Percentiles rank a stretch among this genome's conserved stretches.
Evolutionary conservation across 2,113 vertebrate species (phyloP).

Genomic region (Gymnorhina tibicen): DNA sequence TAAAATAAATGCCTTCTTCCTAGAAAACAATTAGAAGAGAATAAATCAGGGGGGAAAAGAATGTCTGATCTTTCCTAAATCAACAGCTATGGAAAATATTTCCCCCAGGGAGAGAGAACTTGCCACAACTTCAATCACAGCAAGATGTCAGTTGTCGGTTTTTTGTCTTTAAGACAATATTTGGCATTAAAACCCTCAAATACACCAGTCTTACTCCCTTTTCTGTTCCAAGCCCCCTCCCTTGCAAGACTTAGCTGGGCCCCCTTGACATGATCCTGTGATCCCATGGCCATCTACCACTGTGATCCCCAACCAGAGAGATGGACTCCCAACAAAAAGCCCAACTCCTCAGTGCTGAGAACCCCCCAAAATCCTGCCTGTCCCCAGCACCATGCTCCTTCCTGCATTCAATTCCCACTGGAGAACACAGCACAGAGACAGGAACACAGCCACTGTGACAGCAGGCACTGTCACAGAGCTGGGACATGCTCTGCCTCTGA

Average conservation of each 20-base stretch:
- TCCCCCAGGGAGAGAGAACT: not conserved
- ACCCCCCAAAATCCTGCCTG: not conserved
- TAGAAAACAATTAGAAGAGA: not conserved
- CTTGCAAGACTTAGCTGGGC: not conserved
- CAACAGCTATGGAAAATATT: not conserved
- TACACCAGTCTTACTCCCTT: not conserved
- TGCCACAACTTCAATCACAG: not conserved
- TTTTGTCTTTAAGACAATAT: conserved; percentile 4
- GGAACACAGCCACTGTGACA: not conserved
- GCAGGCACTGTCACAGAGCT: not conserved
- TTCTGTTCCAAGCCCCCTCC: not conserved
- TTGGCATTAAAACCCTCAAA: not conserved
- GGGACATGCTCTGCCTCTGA: not conserved
- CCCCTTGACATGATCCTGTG: not conserved
- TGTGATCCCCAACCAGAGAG: not conserved
- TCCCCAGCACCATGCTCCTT: not conserved
- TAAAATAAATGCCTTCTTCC: not conserved
- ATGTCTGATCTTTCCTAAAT: not conserved
- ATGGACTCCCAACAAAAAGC: not conserved
- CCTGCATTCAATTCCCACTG: not conserved
- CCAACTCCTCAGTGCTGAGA: not conserved
- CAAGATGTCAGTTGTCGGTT: not conserved
- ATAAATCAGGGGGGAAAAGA: not conserved
- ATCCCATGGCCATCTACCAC: not conserved
- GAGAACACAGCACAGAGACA: fast-evolving